Conservation (phyloP, 2,888 invertebrate species). For the Microdon myrmicae region DNA sequence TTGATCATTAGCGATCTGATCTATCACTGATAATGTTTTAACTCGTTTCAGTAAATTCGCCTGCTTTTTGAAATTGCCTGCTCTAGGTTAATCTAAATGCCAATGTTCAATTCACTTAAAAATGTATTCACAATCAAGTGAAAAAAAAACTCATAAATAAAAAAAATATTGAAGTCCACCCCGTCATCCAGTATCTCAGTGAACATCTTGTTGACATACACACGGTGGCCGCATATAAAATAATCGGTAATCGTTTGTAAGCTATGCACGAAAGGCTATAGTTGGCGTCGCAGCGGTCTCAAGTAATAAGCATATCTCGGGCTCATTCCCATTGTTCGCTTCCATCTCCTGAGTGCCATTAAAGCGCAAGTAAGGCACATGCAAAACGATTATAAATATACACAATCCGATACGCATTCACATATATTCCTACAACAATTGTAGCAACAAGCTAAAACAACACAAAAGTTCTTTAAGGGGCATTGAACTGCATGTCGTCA, state of each 20-base stretch:
- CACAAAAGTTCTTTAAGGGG: slow-evolving; percentile 27
- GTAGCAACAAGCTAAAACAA: slow-evolving; percentile 26
- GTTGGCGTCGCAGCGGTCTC: slow-evolving; percentile 1
- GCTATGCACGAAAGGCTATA: slow-evolving; percentile 4
- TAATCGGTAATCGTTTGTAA: slow-evolving; percentile 8
- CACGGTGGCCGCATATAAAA: slow-evolving; percentile 9
- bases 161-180: neutral
- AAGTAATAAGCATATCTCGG: slow-evolving; percentile 14
- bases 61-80: too few relatives aligned
- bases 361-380: slow-evolving; percentile 4
- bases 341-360: neutral
- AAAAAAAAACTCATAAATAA: neutral
- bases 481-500: slow-evolving; percentile 32
- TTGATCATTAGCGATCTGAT: too few relatives aligned
- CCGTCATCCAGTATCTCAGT: neutral
- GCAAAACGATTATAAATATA: neutral
- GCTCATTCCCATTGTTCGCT: slow-evolving; percentile 7
- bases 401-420: slow-evolving; percentile 5
- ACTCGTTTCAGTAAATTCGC: too few relatives aligned
- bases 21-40: too few relatives aligned
- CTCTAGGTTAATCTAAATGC: too few relatives aligned
- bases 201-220: slow-evolving; percentile 9
- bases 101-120: too few relatives aligned
- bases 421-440: neutral
- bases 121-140: too few relatives aligned